Evolutionary conservation across 1,140 invertebrate genomes (phyloP).

Genomic region (Cydia fagiglandana): DNA sequence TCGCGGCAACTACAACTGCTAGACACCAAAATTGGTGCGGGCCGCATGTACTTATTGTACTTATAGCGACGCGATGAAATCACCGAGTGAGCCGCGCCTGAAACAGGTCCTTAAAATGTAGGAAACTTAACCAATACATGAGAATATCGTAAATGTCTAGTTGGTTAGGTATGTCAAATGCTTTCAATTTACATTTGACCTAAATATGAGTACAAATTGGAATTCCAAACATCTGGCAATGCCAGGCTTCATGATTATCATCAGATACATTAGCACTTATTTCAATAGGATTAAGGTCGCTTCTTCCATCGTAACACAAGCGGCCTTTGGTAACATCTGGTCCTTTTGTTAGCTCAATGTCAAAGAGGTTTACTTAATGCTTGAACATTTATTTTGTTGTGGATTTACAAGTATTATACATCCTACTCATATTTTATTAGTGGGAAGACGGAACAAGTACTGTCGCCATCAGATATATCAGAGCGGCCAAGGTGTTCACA

Average conservation of each 20-base stretch:
- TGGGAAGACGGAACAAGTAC: not conserved
- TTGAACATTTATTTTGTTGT: not conserved
- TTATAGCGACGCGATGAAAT: too few relatives aligned
- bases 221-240: slow-evolving; percentile 11
- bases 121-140: not conserved
- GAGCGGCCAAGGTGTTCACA: too few relatives aligned
- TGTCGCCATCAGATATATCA: too few relatives aligned
- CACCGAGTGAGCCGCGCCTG: too few relatives aligned
- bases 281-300: not conserved
- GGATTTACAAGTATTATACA: not conserved
- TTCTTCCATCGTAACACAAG: not conserved
- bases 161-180: not conserved
- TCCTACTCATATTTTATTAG: not conserved
- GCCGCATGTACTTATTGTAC: too few relatives aligned
- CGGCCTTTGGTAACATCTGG: slow-evolving; percentile 7
- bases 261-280: too few relatives aligned
- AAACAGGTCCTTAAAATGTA: not conserved
- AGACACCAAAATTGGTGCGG: too few relatives aligned
- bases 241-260: not conserved
- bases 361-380: slow-evolving; percentile 8
- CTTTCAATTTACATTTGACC: not conserved
- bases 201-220: not conserved
- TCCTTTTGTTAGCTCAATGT: slow-evolving; percentile 21
- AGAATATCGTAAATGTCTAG: not conserved
- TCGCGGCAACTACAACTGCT: too few relatives aligned